Percentiles rank a stretch among this genome's conserved stretches.
phyloP scores from a whole-genome alignment of 1,140 invertebrate genomes.

The Marisa cornuarietis region DNA sequence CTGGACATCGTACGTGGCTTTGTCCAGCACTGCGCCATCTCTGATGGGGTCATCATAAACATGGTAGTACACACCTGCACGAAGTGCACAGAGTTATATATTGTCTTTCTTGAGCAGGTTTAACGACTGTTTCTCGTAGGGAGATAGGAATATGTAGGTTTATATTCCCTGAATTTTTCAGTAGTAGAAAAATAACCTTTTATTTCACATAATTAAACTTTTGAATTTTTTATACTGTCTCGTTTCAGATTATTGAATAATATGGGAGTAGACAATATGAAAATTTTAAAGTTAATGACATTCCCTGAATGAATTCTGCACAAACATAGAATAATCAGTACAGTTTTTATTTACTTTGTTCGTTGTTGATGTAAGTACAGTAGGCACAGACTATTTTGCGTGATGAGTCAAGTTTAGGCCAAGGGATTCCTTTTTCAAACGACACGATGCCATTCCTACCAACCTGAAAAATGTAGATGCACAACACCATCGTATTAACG shows the following conservation, averaged over 20 bases:
- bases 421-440: background rate
- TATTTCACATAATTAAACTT: no score
- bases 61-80: constrained; percentile 5
- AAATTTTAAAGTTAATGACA: no score
- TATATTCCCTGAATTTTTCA: no score
- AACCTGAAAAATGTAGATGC: background rate
- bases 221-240: no score
- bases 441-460: background rate
- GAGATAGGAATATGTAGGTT: background rate
- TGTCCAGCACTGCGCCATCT: background rate
- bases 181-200: no score
- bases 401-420: background rate
- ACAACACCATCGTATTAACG: no score
- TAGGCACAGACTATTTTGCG: background rate
- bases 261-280: no score
- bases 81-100: background rate
- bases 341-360: background rate
- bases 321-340: no score
- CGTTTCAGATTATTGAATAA: no score
- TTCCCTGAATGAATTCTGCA: no score
- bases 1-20: background rate
- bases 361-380: constrained; percentile 15
- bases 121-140: no score
- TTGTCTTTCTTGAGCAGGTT: no score
- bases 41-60: background rate